phyloP scores from a whole-genome alignment of 2,888 invertebrate genomes.

The Rhingia campestris region DNA sequence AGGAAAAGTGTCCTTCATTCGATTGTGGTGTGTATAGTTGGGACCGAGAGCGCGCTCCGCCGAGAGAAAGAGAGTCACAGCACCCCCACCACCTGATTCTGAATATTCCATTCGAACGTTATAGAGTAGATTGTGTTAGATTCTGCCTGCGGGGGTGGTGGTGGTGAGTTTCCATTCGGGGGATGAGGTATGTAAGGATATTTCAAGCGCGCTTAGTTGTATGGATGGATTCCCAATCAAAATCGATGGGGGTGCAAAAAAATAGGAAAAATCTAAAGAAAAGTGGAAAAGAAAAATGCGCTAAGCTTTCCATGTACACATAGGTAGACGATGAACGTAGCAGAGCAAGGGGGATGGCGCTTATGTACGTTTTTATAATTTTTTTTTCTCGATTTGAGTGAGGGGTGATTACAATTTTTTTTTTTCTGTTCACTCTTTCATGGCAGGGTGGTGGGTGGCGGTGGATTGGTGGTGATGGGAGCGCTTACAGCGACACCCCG shows the following conservation, averaged over 20 bases:
- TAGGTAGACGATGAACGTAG: conserved; percentile 31
- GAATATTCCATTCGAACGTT: conserved; percentile 67
- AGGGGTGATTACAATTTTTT: conserved; percentile 70
- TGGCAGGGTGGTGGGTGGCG: conserved; percentile 44
- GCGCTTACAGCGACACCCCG: conserved; percentile 65
- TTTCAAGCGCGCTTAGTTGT: conserved; percentile 76
- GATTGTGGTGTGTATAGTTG: conserved; percentile 63
- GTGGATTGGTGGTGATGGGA: conserved; percentile 57
- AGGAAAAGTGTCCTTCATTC: conserved; percentile 71
- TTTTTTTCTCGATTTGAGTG: conserved; percentile 65
- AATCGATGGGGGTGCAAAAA: conserved; percentile 79
- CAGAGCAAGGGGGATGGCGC: conserved; percentile 71
- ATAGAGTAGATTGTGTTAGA: conserved; percentile 69
- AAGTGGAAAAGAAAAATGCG: conserved; percentile 67
- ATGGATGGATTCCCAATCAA: conserved; percentile 83
- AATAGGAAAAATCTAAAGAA: conserved; percentile 55
- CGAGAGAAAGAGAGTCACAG: conserved; percentile 59
- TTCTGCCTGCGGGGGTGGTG: conserved; percentile 45
- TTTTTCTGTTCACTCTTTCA: conserved; percentile 32
- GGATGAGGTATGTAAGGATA: conserved; percentile 70
- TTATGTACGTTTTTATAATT: conserved; percentile 60
- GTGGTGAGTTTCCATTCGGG: conserved; percentile 42
- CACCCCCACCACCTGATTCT: conserved; percentile 72
- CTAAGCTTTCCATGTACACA: conserved; percentile 61
- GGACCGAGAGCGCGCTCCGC: conserved; percentile 16